Evolutionary conservation across 2,797 vertebrate species (phyloP).

Genomic region (Esox masquinongy): DNA sequence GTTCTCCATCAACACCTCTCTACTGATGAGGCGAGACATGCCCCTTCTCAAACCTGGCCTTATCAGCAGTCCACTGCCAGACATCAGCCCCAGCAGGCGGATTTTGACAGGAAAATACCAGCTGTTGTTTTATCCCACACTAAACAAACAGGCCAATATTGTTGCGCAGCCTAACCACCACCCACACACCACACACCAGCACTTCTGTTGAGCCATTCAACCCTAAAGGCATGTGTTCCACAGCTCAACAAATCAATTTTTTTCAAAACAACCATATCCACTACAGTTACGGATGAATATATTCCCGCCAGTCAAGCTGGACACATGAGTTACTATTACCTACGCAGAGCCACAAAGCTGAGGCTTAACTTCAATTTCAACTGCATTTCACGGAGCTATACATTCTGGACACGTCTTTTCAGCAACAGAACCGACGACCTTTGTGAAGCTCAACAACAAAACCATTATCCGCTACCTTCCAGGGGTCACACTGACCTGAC

Average conservation of each 20-base stretch:
- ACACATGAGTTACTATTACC: constrained; percentile 52
- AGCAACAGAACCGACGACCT: constrained; percentile 63
- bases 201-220: constrained; percentile 54
- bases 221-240: constrained; percentile 57
- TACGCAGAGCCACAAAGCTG: constrained; percentile 45
- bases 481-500: constrained; percentile 58
- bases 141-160: constrained; percentile 70
- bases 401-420: constrained; percentile 62
- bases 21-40: constrained; percentile 53
- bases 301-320: constrained; percentile 55
- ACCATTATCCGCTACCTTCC: constrained; percentile 69
- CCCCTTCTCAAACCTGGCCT: constrained; percentile 67
- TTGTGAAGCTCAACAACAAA: constrained; percentile 60
- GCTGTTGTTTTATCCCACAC: constrained; percentile 70
- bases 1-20: constrained; percentile 75
- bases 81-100: constrained; percentile 65
- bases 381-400: constrained; percentile 42
- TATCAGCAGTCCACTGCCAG: constrained; percentile 53
- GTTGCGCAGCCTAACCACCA: constrained; percentile 55
- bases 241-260: constrained; percentile 58
- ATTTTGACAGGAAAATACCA: constrained; percentile 69
- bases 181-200: constrained; percentile 60
- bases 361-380: constrained; percentile 38
- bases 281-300: constrained; percentile 51
- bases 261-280: not conserved